Base-by-base conservation (phyloP, 2,888 invertebrate species). In the Drosophila heteroneura region DNA sequence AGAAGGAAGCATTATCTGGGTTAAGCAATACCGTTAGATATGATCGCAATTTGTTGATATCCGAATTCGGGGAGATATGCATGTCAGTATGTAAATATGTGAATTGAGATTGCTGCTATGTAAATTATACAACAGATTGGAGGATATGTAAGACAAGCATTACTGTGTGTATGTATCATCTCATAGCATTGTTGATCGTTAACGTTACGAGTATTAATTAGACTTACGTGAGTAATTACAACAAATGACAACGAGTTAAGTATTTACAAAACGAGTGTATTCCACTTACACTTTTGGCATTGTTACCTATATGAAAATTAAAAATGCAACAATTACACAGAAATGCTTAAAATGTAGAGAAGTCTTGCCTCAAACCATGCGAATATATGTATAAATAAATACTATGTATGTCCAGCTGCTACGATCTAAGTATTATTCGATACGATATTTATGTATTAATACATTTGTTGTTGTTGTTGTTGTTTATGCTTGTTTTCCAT, bases 291-390 rank as follows among this genome's bases (percentile, higher is more conserved):
- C 85, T 79, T 86, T 86, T 90, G 90, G 85, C 85, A 81, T 88
- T 90, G 76, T 70, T 64, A 79, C 70, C 60, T 68, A 30, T 30
- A 9, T 30, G 5, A 14, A 66, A 62, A 30, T 53, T 53, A 63
- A 81, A 58, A 75, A 81, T 79, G 83, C 82, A 76, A 82, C 82
- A 83, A 80, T 72, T 89, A 87, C 82, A 89, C 77, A 70, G 70
- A 81, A 76, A 81, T 69, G 81, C 85, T 89, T 86, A 86, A 72
- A 82, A 77, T 70, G 81, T 82, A 83, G 54, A 90, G 80, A 90
- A 88, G 87, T 88, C 87, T 88, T 88, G 90, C 84, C 87, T 88
- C 87, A 90, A 88, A 90, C 90, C 87, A 88, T 90, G 89, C 87
- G 82, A 82, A 76, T 86, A 79, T 72, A 47, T 32, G 19, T 58